These are phyloP conservation scores for Cotesia chilonis DNA, from an alignment of 1,140 invertebrate genomes.

Conservation along the genomic window DNA sequence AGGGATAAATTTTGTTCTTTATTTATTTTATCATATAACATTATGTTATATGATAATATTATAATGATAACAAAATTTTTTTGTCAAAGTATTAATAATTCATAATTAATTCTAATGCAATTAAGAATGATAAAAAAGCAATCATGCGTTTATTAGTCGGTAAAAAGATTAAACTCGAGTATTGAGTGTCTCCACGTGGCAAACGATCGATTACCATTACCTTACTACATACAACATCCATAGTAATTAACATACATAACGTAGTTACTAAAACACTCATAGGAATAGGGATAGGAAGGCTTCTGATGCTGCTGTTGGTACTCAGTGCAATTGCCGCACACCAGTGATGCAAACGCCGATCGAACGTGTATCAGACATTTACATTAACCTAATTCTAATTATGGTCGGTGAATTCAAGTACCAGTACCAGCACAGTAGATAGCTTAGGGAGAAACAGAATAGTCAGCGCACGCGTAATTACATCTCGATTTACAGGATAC, in stretches of 20 bases:
- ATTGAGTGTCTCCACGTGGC: slow-evolving; percentile 25
- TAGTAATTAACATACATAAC: background rate
- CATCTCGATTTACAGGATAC: slow-evolving; percentile 6
- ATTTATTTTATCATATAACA: too few species aligned
- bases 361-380: slow-evolving; percentile 16
- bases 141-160: slow-evolving; percentile 1
- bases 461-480: slow-evolving; percentile 13
- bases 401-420: slow-evolving; percentile 13
- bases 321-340: slow-evolving; percentile 20
- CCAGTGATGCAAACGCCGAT: slow-evolving; percentile 28
- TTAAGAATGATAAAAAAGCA: too few species aligned
- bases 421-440: too few species aligned
- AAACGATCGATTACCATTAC: slow-evolving; percentile 22
- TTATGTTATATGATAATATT: too few species aligned
- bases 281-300: background rate
- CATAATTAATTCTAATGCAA: too few species aligned
- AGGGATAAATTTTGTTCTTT: background rate
- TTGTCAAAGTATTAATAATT: too few species aligned
- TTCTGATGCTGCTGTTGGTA: background rate
- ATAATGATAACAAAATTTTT: too few species aligned
- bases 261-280: too few species aligned
- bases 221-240: too few species aligned
- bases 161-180: slow-evolving; percentile 5
- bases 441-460: slow-evolving; percentile 1
- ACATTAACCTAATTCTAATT: slow-evolving; percentile 33